Evolutionary conservation across 1,140 invertebrate genomes (phyloP).

Genomic region (Drosophila ambigua): DNA sequence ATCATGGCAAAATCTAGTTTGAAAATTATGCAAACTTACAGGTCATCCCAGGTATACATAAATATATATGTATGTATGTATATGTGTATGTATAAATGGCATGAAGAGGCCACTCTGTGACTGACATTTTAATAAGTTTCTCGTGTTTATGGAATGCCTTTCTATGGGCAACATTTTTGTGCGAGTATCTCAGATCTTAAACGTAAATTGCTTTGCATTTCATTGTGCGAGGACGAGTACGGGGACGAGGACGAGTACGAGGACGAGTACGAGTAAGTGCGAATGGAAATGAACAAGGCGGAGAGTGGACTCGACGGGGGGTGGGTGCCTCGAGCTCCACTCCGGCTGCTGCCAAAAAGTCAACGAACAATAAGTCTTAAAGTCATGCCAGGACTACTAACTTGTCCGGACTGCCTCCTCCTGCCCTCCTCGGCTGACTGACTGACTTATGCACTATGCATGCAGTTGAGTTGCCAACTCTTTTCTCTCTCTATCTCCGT

Average conservation of each 20-base stretch:
- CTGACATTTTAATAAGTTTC: slow-evolving; percentile 57
- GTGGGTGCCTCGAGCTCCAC: background rate
- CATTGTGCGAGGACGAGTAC: slow-evolving; percentile 22
- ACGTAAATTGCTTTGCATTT: slow-evolving; percentile 29
- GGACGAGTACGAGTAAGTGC: background rate
- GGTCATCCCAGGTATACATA: slow-evolving; percentile 11
- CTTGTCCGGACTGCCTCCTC: background rate
- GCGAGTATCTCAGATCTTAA: slow-evolving; percentile 18
- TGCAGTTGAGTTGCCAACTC: slow-evolving; percentile 70
- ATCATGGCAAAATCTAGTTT: slow-evolving; percentile 15
- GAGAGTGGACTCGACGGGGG: background rate
- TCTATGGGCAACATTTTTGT: slow-evolving; percentile 3
- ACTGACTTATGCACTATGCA: slow-evolving; percentile 77
- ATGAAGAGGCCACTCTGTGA: slow-evolving; percentile 20
- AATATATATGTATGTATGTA: too few species aligned
- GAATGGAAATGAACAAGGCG: slow-evolving; percentile 19
- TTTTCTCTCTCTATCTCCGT: background rate
- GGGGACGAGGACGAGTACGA: too few species aligned
- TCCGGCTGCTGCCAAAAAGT: slow-evolving; percentile 41
- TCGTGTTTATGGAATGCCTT: slow-evolving; percentile 43
- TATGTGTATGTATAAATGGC: background rate
- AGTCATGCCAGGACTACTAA: slow-evolving; percentile 57
- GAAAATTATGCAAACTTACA: slow-evolving; percentile 11
- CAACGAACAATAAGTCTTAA: slow-evolving; percentile 60
- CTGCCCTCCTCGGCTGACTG: slow-evolving; percentile 21